Conservation (phyloP, 1,140 invertebrate genomes). For the Tenebrio molitor region DNA sequence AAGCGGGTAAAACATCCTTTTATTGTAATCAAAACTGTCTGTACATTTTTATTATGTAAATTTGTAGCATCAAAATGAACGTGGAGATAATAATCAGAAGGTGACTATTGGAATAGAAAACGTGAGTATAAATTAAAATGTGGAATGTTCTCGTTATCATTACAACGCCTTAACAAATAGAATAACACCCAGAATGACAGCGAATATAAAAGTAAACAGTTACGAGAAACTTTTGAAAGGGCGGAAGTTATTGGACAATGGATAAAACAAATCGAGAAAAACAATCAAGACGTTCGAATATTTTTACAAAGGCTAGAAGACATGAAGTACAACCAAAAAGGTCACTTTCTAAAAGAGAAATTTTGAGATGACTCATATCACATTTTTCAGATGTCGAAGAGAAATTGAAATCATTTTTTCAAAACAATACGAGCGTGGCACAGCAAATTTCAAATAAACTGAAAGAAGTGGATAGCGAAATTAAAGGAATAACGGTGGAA, state of each 20-base stretch:
- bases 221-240: slow-evolving; percentile 36
- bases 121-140: background rate
- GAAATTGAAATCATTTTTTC: slow-evolving; percentile 55
- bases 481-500: slow-evolving; percentile 44
- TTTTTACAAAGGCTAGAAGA: slow-evolving; percentile 15
- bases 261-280: slow-evolving; percentile 31
- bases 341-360: background rate
- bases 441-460: slow-evolving; percentile 54
- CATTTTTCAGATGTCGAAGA: slow-evolving; percentile 56
- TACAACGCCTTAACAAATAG: slow-evolving; percentile 11
- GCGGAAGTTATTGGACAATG: slow-evolving; percentile 23
- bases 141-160: background rate
- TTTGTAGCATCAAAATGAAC: slow-evolving; percentile 11
- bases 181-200: slow-evolving; percentile 26
- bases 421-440: slow-evolving; percentile 56
- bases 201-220: slow-evolving; percentile 12
- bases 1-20: slow-evolving; percentile 43
- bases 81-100: background rate
- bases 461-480: slow-evolving; percentile 57
- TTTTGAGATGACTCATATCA: background rate
- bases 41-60: slow-evolving; percentile 14
- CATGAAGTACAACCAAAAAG: slow-evolving; percentile 39
- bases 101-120: background rate
- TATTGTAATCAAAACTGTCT: no score
- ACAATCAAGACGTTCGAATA: slow-evolving; percentile 6